Base-by-base conservation (phyloP, 2,888 invertebrate species). In the Prosapia bicincta region DNA sequence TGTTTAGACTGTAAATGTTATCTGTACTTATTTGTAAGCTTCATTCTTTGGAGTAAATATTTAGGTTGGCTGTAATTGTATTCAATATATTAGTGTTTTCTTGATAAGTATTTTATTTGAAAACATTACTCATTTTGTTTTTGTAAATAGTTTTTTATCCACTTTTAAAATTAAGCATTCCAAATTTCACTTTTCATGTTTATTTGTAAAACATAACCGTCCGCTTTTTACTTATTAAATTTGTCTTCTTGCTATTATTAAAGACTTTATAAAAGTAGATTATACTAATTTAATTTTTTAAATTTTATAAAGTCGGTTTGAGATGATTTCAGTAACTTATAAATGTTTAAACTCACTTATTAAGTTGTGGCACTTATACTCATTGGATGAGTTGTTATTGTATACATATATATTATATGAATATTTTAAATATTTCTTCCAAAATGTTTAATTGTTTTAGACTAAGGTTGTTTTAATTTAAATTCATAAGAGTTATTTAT, bases 1-100 rank as follows among this genome's bases (percentile, higher is more conserved):
- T 73, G 72, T 73, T 68, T 73, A 73, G 73, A 43, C 68, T 73
- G 68, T 73, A 69, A 68, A 68, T 54, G 54, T 54, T 54, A 20
- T 3, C 15, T 54, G 54, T 54, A 54, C 54, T 54, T 54, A 54
- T 54, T n/a, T 54, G n/a, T 5, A 54, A 54, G 54, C 54, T 38
- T 38, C 38, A 13, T 38, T 38, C 38, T 38, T 38, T 54, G 54
- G 20, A 54, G 54, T 54, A 20, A 5, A 30, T 30, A 54, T 54
- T 20, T 38, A 3, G 15, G 7, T 38, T 15, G 38, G 38, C 38
- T 38, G 38, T 38, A 38, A 38, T 20, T 20, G 54, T 54, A 1
- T 54, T 54, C 20, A 54, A 20, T 54, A 20, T 54, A 54, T 54
- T 54, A 54, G 54, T 54, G 20, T 20, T 10, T 20, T 38, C 15